phyloP scores from a whole-genome alignment of 2,888 invertebrate species.

The Fabriciana adippe region DNA sequence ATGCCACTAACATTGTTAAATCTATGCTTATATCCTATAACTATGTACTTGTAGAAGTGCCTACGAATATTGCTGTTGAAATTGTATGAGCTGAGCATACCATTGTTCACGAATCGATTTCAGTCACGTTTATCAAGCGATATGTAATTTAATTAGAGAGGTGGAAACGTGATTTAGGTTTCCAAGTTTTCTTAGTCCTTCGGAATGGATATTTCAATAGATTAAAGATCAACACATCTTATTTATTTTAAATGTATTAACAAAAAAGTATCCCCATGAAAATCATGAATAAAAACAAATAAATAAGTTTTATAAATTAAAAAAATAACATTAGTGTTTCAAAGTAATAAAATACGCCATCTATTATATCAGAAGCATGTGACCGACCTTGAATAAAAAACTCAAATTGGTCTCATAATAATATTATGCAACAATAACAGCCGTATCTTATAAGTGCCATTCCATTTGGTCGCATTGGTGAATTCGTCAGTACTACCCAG shows the following conservation, averaged over 20 bases:
- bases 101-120: constrained; percentile 28
- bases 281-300: background rate
- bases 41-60: constrained; percentile 4
- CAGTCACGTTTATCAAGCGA: constrained; percentile 33
- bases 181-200: background rate
- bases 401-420: constrained; percentile 9
- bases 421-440: constrained; percentile 10
- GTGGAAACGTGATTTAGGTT: constrained; percentile 11
- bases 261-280: no score
- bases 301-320: background rate
- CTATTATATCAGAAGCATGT: constrained; percentile 6
- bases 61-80: constrained; percentile 32
- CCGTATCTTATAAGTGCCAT: no score
- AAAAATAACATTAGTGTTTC: no score
- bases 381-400: constrained; percentile 11
- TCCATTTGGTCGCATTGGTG: no score
- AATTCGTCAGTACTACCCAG: no score
- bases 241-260: background rate
- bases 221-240: no score
- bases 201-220: background rate
- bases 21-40: constrained; percentile 3
- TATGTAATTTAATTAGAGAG: constrained; percentile 31
- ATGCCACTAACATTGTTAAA: background rate
- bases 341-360: constrained; percentile 10
- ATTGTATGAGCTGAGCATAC: constrained; percentile 23